phyloP scores from a whole-genome alignment of 2,113 vertebrate genomes.

The Spea bombifrons region DNA sequence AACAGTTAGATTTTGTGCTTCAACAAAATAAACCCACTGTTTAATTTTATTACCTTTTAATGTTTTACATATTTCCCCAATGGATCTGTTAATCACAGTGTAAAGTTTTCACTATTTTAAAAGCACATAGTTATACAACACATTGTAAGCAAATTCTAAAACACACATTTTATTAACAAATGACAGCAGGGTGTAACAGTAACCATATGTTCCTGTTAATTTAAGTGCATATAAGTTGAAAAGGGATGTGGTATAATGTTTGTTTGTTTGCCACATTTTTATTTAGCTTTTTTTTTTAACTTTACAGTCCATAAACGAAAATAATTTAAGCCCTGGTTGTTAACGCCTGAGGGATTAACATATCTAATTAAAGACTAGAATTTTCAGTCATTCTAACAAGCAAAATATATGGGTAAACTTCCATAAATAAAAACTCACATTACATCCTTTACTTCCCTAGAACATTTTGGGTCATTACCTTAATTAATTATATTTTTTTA shows the following conservation, averaged over 20 bases:
- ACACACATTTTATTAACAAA: conserved; percentile 45
- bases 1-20: conserved; percentile 7
- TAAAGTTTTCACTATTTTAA: conserved; percentile 46
- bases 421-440: no score
- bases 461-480: no score
- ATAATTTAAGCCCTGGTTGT: conserved; percentile 38
- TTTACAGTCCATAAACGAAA: conserved; percentile 41
- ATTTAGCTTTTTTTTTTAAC: conserved; percentile 8
- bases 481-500: no score
- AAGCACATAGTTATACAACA: conserved; percentile 14
- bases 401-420: neutral
- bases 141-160: conserved; percentile 41
- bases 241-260: conserved; percentile 34
- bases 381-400: conserved; percentile 2
- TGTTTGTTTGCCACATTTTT: conserved; percentile 41
- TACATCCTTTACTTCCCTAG: no score
- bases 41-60: conserved; percentile 43
- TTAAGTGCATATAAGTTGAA: conserved; percentile 38
- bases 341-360: conserved; percentile 21
- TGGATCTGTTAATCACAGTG: conserved; percentile 41
- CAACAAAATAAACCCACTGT: conserved; percentile 38
- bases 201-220: conserved; percentile 40
- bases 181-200: conserved; percentile 45
- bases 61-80: conserved; percentile 44
- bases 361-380: conserved; percentile 32